Percentiles rank a stretch among this genome's conserved stretches.
Conservation (phyloP, 2,113 vertebrate species). For the Ctenomys sociabilis region DNA sequence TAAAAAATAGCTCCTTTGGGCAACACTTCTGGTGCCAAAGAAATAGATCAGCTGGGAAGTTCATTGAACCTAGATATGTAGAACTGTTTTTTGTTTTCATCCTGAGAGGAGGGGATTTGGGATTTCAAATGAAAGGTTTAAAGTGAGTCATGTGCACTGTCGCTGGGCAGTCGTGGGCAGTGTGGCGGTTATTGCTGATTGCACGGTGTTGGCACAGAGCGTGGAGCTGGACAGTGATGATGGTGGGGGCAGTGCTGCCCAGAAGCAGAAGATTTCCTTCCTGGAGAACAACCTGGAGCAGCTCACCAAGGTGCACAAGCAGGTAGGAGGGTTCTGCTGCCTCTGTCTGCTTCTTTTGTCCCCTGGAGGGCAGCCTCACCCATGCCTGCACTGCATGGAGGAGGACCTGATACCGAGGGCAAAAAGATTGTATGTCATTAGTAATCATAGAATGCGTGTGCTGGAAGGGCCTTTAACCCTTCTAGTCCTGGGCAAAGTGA, state of each 20-base stretch:
- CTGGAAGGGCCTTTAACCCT: not conserved
- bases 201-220: constrained; percentile 85
- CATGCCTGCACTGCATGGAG: rapidly evolving
- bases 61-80: not conserved
- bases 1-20: not conserved
- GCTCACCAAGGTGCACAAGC: constrained; percentile 97
- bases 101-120: not conserved
- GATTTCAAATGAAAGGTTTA: not conserved
- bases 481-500: not conserved
- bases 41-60: constrained; percentile 4
- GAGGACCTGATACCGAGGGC: not conserved
- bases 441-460: rapidly evolving
- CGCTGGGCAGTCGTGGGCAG: not conserved
- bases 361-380: not conserved
- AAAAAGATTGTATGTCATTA: rapidly evolving
- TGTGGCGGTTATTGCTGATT: not conserved
- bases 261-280: constrained; percentile 98
- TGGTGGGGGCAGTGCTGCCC: constrained; percentile 91
- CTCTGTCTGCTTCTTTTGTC: not conserved
- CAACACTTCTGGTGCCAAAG: not conserved
- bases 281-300: constrained; percentile 97
- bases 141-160: not conserved
- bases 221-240: constrained; percentile 94
- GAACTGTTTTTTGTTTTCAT: not conserved
- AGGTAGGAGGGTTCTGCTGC: constrained; percentile 86